Conservation (phyloP, 2,797 vertebrate genomes). For the Lutjanus campechanus region DNA sequence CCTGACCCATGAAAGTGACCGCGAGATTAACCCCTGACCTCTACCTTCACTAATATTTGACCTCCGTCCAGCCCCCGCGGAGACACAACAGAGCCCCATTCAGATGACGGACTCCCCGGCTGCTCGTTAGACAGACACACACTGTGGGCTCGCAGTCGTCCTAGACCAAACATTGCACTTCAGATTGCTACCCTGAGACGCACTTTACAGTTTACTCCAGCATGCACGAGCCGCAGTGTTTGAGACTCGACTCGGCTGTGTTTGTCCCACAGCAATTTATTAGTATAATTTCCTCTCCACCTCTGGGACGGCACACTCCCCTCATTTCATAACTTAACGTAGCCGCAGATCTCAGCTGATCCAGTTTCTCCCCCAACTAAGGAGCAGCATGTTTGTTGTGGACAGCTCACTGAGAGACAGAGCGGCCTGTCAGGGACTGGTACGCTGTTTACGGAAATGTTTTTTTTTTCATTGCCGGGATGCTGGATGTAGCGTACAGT, state of each 20-base stretch:
- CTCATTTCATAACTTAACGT: constrained; percentile 59
- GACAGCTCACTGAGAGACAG: constrained; percentile 13
- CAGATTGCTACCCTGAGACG: constrained; percentile 47
- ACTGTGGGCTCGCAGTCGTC: constrained; percentile 3
- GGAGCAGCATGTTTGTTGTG: constrained; percentile 46
- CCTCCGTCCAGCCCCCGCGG: constrained; percentile 47
- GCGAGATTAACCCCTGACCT: constrained; percentile 69
- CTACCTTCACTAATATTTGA: constrained; percentile 63
- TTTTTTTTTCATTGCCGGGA: constrained; percentile 20
- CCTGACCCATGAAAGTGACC: constrained; percentile 64
- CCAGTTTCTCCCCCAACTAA: constrained; percentile 24
- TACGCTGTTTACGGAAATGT: constrained; percentile 47
- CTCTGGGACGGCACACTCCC: constrained; percentile 50
- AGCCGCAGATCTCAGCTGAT: constrained; percentile 42
- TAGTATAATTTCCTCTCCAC: constrained; percentile 66
- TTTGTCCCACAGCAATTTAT: constrained; percentile 71
- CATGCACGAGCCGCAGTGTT: constrained; percentile 25
- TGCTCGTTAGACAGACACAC: constrained; percentile 35
- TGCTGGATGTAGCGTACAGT: neutral
- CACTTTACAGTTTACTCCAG: constrained; percentile 44
- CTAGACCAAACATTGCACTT: constrained; percentile 54
- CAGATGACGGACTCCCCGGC: constrained; percentile 40
- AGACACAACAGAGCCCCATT: constrained; percentile 56
- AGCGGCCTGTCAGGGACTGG: neutral
- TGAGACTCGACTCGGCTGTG: constrained; percentile 48